Base-by-base conservation (phyloP, 2,797 vertebrate species). In the Xenopus petersii region DNA sequence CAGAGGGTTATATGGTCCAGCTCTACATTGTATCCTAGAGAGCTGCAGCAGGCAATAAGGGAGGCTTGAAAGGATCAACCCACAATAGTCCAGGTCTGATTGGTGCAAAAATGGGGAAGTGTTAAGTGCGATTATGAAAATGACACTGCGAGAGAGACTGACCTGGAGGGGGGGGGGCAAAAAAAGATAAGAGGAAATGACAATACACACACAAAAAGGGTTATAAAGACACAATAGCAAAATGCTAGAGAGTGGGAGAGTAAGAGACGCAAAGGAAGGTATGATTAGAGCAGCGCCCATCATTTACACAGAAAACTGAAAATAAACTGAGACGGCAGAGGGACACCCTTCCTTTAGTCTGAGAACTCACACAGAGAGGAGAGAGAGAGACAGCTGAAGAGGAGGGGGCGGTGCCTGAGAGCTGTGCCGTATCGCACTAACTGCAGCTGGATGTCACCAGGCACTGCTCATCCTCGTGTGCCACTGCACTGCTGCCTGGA, bases 21-120 rank as follows among this genome's bases (percentile, higher is more conserved):
- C 2, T 10, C 47, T 49, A 2, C 47, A 10, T 4, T 30, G 26
- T 30, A 30, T 49, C 47, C 47, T 49, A 49, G 9, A 2, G 47
- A 49, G 51, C 51, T 55, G 51, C 1, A 30, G 26, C 26, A 30
- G 21, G 21, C 21, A 21, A 21, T 21, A 54, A 55, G 59, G 13
- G 47, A 67, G 26, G 69, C 69, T 26, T 61, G 56, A 71, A 16
- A 66, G 67, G 68, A 77, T 73, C 75, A 77, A 70, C 64, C 75
- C 75, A 72, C 75, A 17, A 36, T 72, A 36, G 24, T 16, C 64
- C 16, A 24, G 59, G 58, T 58, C 26, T 77, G 75, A 73, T 68
- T 67, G 64, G 58, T 55, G 62, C 67, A 64, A 6, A 63, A 5
- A 63, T 75, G 62, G 75, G 36, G 71, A 70, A 63, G 75, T 77